These are phyloP conservation scores for Zootermopsis nevadensis DNA, from an alignment of 2,888 invertebrate genomes.

Conservation along the genomic window DNA sequence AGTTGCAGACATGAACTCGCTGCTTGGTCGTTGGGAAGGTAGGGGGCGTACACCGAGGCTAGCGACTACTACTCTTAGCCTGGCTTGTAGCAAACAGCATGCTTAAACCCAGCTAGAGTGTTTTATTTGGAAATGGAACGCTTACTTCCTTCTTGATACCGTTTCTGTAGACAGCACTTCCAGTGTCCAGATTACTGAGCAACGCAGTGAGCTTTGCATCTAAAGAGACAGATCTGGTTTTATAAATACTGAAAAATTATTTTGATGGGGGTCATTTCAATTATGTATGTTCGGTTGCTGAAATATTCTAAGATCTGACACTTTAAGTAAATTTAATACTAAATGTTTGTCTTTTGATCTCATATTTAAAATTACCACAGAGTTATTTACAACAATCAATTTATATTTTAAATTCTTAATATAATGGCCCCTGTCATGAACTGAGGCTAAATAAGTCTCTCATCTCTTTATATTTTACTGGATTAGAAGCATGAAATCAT, in stretches of 20 bases:
- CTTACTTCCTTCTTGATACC: background rate
- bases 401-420: too few relatives aligned
- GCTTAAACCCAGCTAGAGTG: background rate
- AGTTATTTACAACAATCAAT: too few relatives aligned
- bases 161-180: background rate
- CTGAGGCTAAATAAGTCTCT: too few relatives aligned
- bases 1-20: constrained; percentile 31
- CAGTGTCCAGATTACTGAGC: background rate
- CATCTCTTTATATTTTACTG: too few relatives aligned
- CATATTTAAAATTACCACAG: too few relatives aligned
- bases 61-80: background rate
- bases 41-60: constrained; percentile 9
- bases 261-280: background rate
- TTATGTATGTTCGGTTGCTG: background rate
- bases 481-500: too few relatives aligned
- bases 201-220: background rate
- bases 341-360: too few relatives aligned
- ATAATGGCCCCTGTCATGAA: too few relatives aligned
- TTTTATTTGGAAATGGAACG: background rate
- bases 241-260: background rate
- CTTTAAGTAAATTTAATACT: too few relatives aligned
- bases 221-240: background rate
- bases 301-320: too few relatives aligned
- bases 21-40: constrained; percentile 32
- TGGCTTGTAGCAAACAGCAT: constrained; percentile 13